Percentiles rank a stretch among this genome's conserved stretches.
These are phyloP conservation scores for Eristalis tenax DNA, from an alignment of 2,888 invertebrate genomes.

Conservation along the genomic window DNA sequence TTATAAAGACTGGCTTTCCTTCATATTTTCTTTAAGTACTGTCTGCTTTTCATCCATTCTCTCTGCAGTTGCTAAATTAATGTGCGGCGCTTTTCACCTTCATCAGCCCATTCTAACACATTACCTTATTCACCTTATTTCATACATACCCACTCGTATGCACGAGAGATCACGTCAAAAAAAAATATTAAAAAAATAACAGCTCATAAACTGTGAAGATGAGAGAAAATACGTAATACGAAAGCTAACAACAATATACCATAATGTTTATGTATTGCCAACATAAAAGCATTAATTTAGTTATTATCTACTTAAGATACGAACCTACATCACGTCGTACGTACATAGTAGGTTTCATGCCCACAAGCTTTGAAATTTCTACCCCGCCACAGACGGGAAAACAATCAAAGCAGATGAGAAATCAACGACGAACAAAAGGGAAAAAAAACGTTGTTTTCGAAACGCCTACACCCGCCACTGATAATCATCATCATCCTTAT, in stretches of 20 bases:
- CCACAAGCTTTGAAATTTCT: conserved; percentile 43
- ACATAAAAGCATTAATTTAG: conserved; percentile 82
- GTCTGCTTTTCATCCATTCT: neutral
- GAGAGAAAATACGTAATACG: conserved; percentile 57
- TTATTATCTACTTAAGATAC: conserved; percentile 81
- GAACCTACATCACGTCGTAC: conserved; percentile 74
- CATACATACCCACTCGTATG: neutral
- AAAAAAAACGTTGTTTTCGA: conserved; percentile 58
- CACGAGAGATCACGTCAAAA: neutral
- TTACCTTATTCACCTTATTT: neutral
- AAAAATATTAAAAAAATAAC: neutral
- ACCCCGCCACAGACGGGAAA: conserved; percentile 48
- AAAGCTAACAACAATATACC: conserved; percentile 70
- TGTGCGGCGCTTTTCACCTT: neutral
- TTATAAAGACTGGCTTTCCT: neutral
- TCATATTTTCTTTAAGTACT: neutral
- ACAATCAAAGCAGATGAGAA: conserved; percentile 62
- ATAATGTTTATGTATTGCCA: conserved; percentile 79
- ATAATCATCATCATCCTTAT: conserved; percentile 70
- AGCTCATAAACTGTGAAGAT: conserved; percentile 19
- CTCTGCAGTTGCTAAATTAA: neutral
- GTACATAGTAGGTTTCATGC: conserved; percentile 45
- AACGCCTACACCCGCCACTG: conserved; percentile 70
- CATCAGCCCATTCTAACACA: neutral
- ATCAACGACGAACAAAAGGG: conserved; percentile 3